Conservation (phyloP, 2,113 vertebrate species). For the Charina bottae region DNA sequence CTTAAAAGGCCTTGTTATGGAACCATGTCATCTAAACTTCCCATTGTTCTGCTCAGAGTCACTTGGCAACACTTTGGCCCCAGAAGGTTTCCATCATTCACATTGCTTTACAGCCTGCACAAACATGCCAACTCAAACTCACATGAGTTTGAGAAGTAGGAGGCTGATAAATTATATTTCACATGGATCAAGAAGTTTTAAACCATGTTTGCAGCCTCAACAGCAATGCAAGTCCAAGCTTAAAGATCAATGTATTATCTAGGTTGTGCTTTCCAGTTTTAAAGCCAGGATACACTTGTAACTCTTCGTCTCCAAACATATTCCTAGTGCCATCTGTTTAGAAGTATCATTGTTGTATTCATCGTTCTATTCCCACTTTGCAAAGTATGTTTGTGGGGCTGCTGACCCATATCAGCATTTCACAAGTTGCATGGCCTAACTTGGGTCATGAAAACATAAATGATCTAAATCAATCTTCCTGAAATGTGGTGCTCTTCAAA, state of each 20-base stretch:
- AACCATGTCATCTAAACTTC: not conserved
- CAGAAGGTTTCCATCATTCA: not conserved
- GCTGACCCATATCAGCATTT: not conserved
- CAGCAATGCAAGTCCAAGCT: not conserved
- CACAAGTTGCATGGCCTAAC: not conserved
- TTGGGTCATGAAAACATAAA: not conserved
- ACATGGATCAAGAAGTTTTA: not conserved
- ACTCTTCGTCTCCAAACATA: not conserved
- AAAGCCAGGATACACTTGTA: not conserved
- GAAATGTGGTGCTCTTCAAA: not conserved
- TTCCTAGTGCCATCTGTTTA: not conserved
- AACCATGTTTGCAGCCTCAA: not conserved
- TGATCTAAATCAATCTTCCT: not conserved
- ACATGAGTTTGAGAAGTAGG: slow-evolving; percentile 11
- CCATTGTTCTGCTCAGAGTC: slow-evolving; percentile 9
- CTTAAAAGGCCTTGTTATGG: slow-evolving; percentile 7
- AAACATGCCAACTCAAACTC: not conserved
- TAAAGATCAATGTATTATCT: not conserved
- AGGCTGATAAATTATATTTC: slow-evolving; percentile 4
- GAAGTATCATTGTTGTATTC: not conserved
- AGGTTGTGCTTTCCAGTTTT: not conserved
- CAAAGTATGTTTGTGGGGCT: not conserved
- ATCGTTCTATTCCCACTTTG: not conserved
- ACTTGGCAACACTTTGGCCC: not conserved
- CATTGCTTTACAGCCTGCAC: fast-evolving